phyloP scores from a whole-genome alignment of 2,797 vertebrate genomes.

The Sphenopsis melanotis region DNA sequence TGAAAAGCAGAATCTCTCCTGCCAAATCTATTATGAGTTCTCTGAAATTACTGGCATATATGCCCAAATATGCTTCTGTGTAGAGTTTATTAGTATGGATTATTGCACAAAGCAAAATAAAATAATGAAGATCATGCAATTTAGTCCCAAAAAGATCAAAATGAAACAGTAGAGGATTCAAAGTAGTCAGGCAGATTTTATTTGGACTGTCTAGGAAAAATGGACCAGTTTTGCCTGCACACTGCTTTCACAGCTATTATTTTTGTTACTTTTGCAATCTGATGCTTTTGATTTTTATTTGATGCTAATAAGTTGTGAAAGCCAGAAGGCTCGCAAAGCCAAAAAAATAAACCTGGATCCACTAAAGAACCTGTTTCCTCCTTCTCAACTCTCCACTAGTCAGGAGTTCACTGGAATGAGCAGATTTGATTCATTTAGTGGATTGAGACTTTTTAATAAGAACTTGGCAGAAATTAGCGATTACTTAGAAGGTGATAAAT shows the following conservation, averaged over 20 bases:
- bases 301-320: conserved; percentile 37
- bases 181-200: neutral
- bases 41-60: neutral
- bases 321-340: neutral
- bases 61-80: neutral
- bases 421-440: neutral
- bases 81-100: neutral
- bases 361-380: conserved; percentile 7
- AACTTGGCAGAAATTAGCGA: neutral
- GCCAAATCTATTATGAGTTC: neutral
- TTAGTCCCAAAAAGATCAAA: neutral
- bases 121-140: neutral
- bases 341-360: conserved; percentile 39
- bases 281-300: conserved; percentile 37
- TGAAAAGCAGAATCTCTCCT: neutral
- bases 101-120: conserved; percentile 1
- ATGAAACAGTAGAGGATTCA: neutral
- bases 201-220: neutral
- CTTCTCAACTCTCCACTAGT: neutral
- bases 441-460: neutral
- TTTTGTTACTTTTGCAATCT: conserved; percentile 25
- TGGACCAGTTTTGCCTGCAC: neutral
- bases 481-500: neutral
- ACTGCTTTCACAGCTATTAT: neutral
- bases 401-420: neutral